A percentile compares a stretch with the other conserved stretches of the same genome.
These are phyloP conservation scores for Thamnophis elegans DNA, from an alignment of 2,797 vertebrate species.

Conservation along the genomic window DNA sequence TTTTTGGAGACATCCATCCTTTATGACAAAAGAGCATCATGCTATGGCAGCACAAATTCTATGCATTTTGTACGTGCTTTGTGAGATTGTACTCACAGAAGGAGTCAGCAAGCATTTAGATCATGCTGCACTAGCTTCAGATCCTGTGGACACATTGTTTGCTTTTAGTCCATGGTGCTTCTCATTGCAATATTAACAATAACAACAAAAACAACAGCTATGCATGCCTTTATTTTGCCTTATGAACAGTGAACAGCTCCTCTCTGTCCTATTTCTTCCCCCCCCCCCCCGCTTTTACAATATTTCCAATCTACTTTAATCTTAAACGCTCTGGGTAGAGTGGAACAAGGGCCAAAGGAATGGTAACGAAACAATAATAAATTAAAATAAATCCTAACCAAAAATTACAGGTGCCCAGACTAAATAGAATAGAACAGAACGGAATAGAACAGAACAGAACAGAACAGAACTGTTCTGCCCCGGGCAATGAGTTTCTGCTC, in stretches of 20 bases:
- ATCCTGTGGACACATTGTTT: not conserved
- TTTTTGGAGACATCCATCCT: not conserved
- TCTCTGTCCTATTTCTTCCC: not conserved
- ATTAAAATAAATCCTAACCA: not conserved
- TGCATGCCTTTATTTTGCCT: not conserved
- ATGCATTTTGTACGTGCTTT: not conserved
- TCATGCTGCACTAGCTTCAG: not conserved
- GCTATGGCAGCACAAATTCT: not conserved
- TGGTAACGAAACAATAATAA: conserved; percentile 28
- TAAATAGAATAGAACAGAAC: not conserved
- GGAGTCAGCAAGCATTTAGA: not conserved
- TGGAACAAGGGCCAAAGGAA: not conserved
- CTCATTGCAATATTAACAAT: not conserved
- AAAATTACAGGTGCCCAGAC: not conserved
- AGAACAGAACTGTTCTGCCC: too few species aligned
- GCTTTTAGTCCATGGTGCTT: not conserved
- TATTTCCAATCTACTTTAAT: not conserved
- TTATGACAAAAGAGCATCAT: not conserved
- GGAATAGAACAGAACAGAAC: too few species aligned
- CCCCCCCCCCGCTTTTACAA: not conserved
- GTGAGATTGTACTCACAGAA: not conserved
- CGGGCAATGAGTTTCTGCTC: too few species aligned
- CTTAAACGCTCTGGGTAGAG: conserved; percentile 17
- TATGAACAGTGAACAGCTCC: not conserved
- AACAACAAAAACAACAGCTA: not conserved